Evolutionary conservation across 30 jellyfish, hydroid and myxozoan genomes (phyloP).

Genomic region (Cassiopea andromeda): DNA sequence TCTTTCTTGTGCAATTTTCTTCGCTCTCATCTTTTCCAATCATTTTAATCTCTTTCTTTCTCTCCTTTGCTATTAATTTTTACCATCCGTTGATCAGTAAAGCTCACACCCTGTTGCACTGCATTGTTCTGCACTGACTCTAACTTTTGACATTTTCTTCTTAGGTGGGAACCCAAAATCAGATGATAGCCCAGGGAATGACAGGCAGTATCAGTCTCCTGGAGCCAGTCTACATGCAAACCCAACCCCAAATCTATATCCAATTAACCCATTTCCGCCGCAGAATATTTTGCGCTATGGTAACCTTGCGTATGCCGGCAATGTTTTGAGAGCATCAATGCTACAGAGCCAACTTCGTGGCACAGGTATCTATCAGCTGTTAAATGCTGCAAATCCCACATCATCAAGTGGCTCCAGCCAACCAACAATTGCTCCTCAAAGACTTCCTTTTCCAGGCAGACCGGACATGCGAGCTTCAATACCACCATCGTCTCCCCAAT

Average conservation of each 20-base stretch:
- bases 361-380: constrained; percentile 41
- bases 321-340: constrained; percentile 30
- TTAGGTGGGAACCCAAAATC: neutral
- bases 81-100: no score
- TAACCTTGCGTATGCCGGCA: constrained; percentile 18
- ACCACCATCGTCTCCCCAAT: constrained; percentile 24
- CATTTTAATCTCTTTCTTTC: no score
- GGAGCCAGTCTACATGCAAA: neutral
- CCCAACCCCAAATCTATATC: neutral
- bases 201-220: neutral
- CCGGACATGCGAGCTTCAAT: neutral
- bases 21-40: no score
- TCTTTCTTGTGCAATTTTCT: no score
- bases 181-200: constrained; percentile 1
- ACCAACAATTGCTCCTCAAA: neutral
- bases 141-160: neutral
- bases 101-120: neutral
- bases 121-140: neutral
- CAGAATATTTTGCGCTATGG: constrained; percentile 49
- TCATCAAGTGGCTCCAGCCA: constrained; percentile 14
- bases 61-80: no score
- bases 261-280: constrained; percentile 33
- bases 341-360: constrained; percentile 50
- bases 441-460: constrained; percentile 33
- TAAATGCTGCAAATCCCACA: constrained; percentile 30